A percentile compares a stretch with the other conserved stretches of the same genome.
These are phyloP conservation scores for Frieseomelitta varia DNA, from an alignment of 1,140 invertebrate genomes.

Conservation along the genomic window DNA sequence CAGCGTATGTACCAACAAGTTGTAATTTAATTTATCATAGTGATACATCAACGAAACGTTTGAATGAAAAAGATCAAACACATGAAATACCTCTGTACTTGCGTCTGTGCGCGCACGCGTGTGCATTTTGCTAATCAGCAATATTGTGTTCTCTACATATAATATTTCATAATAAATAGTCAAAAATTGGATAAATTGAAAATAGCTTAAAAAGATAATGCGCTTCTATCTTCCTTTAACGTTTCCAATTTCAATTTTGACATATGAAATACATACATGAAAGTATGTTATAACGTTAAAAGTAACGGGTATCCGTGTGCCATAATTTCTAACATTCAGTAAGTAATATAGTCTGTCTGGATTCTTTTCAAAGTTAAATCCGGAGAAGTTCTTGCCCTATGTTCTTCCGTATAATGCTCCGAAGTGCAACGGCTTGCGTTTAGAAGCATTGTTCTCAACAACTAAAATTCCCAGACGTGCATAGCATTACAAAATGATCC, in stretches of 20 bases:
- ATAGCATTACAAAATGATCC: constrained; percentile 43
- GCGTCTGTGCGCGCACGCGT: neutral
- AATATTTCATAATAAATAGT: too few species aligned
- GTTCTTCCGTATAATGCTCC: constrained; percentile 5
- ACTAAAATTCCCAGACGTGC: constrained; percentile 18
- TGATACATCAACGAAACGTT: neutral
- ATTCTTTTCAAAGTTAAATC: constrained; percentile 31
- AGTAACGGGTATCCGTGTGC: neutral
- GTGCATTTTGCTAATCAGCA: neutral
- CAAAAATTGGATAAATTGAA: too few species aligned
- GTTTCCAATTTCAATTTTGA: neutral
- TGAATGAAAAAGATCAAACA: too few species aligned
- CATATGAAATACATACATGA: too few species aligned
- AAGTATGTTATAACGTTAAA: neutral
- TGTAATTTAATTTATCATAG: neutral
- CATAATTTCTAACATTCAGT: neutral
- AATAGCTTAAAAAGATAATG: neutral
- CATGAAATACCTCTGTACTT: neutral
- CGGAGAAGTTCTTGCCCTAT: neutral
- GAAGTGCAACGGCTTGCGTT: constrained; percentile 19
- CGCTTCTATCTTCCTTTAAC: too few species aligned
- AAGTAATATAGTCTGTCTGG: neutral
- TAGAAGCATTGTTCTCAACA: constrained; percentile 27
- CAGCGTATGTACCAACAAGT: too few species aligned
- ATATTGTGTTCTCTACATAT: too few species aligned